Percentiles rank a stretch among this genome's conserved stretches.
phyloP scores from a whole-genome alignment of 1,140 invertebrate genomes.

The Phenacoccus solenopsis region DNA sequence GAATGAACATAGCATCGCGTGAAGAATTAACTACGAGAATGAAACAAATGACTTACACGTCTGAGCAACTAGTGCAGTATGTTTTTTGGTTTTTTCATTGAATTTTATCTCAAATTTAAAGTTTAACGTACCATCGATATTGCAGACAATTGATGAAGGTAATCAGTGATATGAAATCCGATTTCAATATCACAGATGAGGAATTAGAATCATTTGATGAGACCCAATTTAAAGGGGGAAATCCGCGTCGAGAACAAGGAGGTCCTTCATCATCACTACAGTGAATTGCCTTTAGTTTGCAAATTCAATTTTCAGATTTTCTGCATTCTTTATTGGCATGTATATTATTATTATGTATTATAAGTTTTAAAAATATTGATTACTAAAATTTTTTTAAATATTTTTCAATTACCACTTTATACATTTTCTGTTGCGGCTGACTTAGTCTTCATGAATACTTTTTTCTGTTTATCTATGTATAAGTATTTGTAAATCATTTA shows the following conservation, averaged over 20 bases:
- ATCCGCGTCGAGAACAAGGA: no score
- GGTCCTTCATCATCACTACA: no score
- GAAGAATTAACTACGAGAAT: not conserved
- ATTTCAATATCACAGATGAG: not conserved
- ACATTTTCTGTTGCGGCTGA: not conserved
- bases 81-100: not conserved
- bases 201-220: not conserved
- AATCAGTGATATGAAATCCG: not conserved
- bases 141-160: not conserved
- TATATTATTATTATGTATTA: not conserved
- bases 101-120: not conserved
- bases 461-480: not conserved
- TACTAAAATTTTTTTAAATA: not conserved
- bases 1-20: no score
- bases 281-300: not conserved
- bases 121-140: not conserved
- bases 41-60: not conserved
- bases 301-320: not conserved
- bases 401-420: not conserved
- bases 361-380: not conserved
- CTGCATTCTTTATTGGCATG: no score
- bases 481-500: not conserved
- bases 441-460: not conserved
- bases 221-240: no score
- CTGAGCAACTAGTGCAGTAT: not conserved